Percentiles rank a stretch among this genome's conserved stretches.
Conservation (phyloP, 2,113 vertebrate genomes). For the Psammodynastes pulverulentus region DNA sequence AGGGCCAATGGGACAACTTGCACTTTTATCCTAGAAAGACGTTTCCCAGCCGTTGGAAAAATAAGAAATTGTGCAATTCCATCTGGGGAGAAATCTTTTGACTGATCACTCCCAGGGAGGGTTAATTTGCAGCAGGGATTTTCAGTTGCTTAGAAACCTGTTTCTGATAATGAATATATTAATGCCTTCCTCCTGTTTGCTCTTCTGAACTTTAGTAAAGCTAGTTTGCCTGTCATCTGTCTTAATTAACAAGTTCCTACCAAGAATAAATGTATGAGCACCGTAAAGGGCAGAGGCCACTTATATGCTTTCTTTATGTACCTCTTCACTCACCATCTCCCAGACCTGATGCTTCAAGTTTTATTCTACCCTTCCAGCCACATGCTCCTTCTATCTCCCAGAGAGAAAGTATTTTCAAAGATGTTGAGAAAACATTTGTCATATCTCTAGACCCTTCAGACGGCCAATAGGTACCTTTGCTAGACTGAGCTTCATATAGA, state of each 20-base stretch:
- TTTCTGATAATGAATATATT: conserved; percentile 18
- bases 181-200: conserved; percentile 3
- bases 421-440: not conserved
- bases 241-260: conserved; percentile 25
- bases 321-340: not conserved
- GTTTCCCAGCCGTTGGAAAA: not conserved
- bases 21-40: not conserved
- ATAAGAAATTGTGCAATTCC: not conserved
- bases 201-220: conserved; percentile 21
- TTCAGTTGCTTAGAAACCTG: conserved; percentile 23
- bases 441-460: not conserved
- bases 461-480: not conserved
- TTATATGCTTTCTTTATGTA: not conserved
- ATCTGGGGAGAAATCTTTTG: not conserved
- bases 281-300: not conserved
- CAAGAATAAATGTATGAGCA: conserved; percentile 12
- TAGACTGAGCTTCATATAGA: not conserved
- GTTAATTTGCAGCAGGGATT: not conserved
- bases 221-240: conserved; percentile 30
- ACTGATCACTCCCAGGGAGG: not conserved
- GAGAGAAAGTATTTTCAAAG: not conserved
- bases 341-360: not conserved
- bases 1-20: not conserved
- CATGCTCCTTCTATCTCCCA: not conserved
- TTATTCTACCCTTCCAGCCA: not conserved